Evolutionary conservation across 2,888 invertebrate genomes (phyloP), one percentile per base, ranked within the genome.

Genomic region (Cerastis rubricosa): DNA sequence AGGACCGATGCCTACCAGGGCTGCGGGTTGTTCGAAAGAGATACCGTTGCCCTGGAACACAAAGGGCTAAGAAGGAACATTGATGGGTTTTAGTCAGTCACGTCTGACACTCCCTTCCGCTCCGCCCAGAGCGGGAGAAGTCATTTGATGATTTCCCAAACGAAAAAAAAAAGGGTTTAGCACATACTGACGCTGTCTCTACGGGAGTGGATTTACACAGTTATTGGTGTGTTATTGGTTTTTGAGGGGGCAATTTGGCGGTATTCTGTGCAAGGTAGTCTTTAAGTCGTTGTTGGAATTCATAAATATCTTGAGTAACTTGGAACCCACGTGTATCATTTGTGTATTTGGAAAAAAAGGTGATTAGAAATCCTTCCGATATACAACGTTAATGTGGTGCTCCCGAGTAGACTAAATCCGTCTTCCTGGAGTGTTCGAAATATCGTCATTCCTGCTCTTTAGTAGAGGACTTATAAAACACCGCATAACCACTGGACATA

Each of bases 161-260:
- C n/a, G n/a, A n/a, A n/a, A n/a, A n/a, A n/a, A n/a, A n/a, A n/a
- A 35, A 3, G 35, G 35, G 35, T 35, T 35, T n/a, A 35, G 35
- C 35, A 35, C 3, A 35, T 35, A 2, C 35, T 35, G 35, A 35
- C 35, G 3, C 35, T 35, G 35, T 35, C 35, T 35, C 35, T 3
- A 35, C 35, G 74, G 78, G 67, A 71, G 35, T 76, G 22, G 47
- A 81, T 81, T 81, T 67, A 47, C 51, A 70, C 72, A 35, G 17
- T n/a, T 47, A 72, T 66, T 29, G 35, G 11, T 35, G 5, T 65
- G 14, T 57, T 63, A 67, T 45, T 0, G 19, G 25, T 14, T 57
- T 51, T 45, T 29, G 17, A 22, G 59, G 5, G 17, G 19, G 66
- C 17, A 43, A 70, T 61, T 70, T 67, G 61, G 22, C 25, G 4